Evolutionary conservation across 2,797 vertebrate genomes (phyloP).

Genomic region (Microctenopoma steveboyesi): DNA sequence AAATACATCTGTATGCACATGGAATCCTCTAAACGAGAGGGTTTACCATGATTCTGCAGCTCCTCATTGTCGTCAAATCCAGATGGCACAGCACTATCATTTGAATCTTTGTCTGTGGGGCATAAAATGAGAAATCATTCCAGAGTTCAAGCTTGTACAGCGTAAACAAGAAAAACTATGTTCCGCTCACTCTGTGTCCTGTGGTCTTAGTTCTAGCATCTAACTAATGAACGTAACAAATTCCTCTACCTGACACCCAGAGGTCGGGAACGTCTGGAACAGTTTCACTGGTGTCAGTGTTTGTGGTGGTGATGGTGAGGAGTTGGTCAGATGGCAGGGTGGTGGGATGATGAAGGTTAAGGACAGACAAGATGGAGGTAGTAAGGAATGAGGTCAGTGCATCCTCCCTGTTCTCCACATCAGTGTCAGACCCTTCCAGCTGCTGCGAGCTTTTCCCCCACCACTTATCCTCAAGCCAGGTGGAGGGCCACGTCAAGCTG

Average conservation of each 20-base stretch:
- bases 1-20: constrained; percentile 70
- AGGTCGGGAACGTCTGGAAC: constrained; percentile 62
- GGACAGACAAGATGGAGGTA: constrained; percentile 70
- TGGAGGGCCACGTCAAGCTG: constrained; percentile 60
- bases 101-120: constrained; percentile 74
- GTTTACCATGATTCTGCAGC: constrained; percentile 76
- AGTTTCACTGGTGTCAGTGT: constrained; percentile 42
- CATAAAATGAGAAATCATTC: constrained; percentile 29
- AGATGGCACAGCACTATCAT: constrained; percentile 65
- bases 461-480: constrained; percentile 31
- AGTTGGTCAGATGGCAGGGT: constrained; percentile 45
- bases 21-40: constrained; percentile 66
- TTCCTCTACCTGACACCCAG: constrained; percentile 75
- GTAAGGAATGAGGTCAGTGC: constrained; percentile 65
- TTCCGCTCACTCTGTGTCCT: constrained; percentile 3
- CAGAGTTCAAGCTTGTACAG: not conserved
- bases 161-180: not conserved
- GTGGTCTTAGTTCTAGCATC: constrained; percentile 1
- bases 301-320: constrained; percentile 9
- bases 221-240: constrained; percentile 22
- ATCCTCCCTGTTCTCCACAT: constrained; percentile 55
- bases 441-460: constrained; percentile 52
- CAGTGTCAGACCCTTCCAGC: constrained; percentile 52
- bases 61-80: constrained; percentile 75
- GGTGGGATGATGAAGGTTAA: constrained; percentile 63